Evolutionary conservation across 2,888 invertebrate species (phyloP).

Genomic region (Orgyia antiqua): DNA sequence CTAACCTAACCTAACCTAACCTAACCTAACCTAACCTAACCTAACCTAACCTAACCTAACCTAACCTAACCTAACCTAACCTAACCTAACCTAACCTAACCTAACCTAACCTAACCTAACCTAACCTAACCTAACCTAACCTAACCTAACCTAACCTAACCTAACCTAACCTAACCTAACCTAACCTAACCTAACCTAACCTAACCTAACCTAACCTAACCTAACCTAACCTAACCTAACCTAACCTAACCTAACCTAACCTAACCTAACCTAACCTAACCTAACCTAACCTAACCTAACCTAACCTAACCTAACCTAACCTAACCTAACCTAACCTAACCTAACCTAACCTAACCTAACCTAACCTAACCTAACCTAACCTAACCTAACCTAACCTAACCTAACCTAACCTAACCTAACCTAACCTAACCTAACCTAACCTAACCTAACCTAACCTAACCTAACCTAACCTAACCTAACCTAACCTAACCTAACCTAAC

Average conservation of each 20-base stretch:
- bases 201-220: conserved; percentile 7
- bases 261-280: conserved; percentile 6
- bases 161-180: conserved; percentile 19
- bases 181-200: conserved; percentile 12
- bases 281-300: conserved; percentile 9
- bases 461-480: conserved; percentile 9
- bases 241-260: conserved; percentile 10
- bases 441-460: conserved; percentile 9
- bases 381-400: conserved; percentile 10
- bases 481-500: conserved; percentile 11
- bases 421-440: conserved; percentile 8
- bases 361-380: conserved; percentile 10
- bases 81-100: conserved; percentile 15
- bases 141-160: conserved; percentile 19
- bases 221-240: conserved; percentile 10
- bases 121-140: conserved; percentile 12
- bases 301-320: conserved; percentile 5
- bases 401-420: conserved; percentile 5
- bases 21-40: conserved; percentile 15
- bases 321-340: conserved; percentile 8
- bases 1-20: conserved; percentile 17
- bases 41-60: conserved; percentile 14
- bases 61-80: conserved; percentile 15
- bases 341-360: conserved; percentile 8
- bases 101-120: conserved; percentile 14